A percentile compares a stretch with the other conserved stretches of the same genome.
Evolutionary conservation across 2,888 invertebrate genomes (phyloP).

Genomic region (Platycheirus albimanus): DNA sequence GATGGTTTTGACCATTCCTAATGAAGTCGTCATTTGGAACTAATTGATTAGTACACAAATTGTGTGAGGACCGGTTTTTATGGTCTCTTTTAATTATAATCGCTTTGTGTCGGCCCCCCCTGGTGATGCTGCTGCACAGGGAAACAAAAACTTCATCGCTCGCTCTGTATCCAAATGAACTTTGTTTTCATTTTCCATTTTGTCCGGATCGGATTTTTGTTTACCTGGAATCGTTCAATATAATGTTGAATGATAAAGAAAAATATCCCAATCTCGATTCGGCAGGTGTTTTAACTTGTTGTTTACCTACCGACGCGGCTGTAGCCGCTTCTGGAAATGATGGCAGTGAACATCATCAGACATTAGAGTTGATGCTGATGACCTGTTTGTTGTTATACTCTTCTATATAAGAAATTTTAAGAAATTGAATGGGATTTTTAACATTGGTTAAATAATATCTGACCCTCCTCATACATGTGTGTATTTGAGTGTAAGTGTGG

Average conservation of each 20-base stretch:
- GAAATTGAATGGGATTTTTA: slow-evolving; percentile 46
- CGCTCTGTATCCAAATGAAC: slow-evolving; percentile 40
- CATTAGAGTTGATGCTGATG: slow-evolving; percentile 62
- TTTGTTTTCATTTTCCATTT: slow-evolving; percentile 40
- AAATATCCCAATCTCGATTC: slow-evolving; percentile 57
- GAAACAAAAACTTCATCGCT: background rate
- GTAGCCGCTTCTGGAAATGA: slow-evolving; percentile 64
- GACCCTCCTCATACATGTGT: slow-evolving; percentile 9
- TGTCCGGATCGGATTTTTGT: slow-evolving; percentile 56
- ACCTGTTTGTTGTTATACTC: slow-evolving; percentile 50
- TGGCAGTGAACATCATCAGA: slow-evolving; percentile 21
- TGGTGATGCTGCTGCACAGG: slow-evolving; percentile 38
- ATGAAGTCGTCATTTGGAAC: slow-evolving; percentile 70
- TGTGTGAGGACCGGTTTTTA: slow-evolving; percentile 63
- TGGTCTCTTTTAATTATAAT: slow-evolving; percentile 65
- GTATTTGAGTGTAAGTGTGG: slow-evolving; percentile 24
- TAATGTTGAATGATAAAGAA: slow-evolving; percentile 3
- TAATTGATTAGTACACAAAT: slow-evolving; percentile 72
- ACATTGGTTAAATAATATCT: background rate
- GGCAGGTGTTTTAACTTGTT: slow-evolving; percentile 68
- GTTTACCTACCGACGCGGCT: slow-evolving; percentile 57
- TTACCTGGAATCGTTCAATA: slow-evolving; percentile 58
- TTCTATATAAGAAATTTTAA: no score
- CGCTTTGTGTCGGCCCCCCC: slow-evolving; percentile 64
- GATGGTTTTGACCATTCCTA: slow-evolving; percentile 63